Evolutionary conservation across 2,797 vertebrate genomes (phyloP).

Genomic region (Chrysocyon brachyurus): DNA sequence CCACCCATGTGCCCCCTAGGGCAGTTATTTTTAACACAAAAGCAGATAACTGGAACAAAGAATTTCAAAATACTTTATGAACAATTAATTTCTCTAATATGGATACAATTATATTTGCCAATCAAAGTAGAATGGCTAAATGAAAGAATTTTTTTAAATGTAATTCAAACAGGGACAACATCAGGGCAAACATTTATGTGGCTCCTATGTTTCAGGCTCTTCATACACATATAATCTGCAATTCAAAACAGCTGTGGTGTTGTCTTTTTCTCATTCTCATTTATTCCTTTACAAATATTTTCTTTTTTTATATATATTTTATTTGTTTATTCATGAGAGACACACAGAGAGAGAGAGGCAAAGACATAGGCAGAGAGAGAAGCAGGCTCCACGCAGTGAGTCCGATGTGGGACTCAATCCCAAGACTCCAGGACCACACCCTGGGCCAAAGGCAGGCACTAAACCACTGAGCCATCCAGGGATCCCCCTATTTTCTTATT

Average conservation of each 20-base stretch:
- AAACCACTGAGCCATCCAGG: too few relatives aligned
- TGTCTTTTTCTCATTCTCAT: background rate
- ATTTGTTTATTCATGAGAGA: too few relatives aligned
- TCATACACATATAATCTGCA: background rate
- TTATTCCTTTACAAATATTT: background rate
- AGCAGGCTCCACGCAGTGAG: too few relatives aligned
- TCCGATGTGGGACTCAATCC: too few relatives aligned
- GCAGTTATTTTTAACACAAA: background rate
- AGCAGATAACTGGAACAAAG: background rate
- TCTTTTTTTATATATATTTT: background rate
- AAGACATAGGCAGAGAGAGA: too few relatives aligned
- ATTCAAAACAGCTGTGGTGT: background rate
- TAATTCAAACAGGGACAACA: background rate
- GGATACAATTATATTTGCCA: background rate
- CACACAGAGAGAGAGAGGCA: too few relatives aligned
- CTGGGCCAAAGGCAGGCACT: too few relatives aligned
- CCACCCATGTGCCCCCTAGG: background rate
- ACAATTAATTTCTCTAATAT: background rate
- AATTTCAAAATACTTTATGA: background rate
- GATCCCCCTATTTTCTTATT: background rate
- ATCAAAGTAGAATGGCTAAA: background rate
- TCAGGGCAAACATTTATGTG: background rate
- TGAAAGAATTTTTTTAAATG: background rate
- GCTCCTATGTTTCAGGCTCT: background rate
- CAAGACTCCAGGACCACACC: too few relatives aligned